Percentiles rank a stretch among this genome's conserved stretches.
Conservation (phyloP, 2,888 invertebrate species). For the Pyrgus malvae region DNA sequence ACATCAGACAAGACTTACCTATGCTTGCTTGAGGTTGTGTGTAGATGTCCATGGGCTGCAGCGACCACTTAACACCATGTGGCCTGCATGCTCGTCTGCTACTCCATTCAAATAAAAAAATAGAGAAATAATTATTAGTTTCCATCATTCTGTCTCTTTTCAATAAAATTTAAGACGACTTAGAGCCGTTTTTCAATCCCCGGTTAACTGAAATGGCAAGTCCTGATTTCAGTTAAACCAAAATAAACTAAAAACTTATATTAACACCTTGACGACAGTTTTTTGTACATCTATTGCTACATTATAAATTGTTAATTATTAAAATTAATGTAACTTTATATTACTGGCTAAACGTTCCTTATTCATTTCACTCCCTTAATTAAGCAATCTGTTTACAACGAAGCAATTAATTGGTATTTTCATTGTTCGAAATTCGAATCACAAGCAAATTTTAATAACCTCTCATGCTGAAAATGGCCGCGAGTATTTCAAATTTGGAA, state of each 20-base stretch:
- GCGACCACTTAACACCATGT: too few species aligned
- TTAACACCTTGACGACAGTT: neutral
- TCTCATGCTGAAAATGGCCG: slow-evolving; percentile 46
- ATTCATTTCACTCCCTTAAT: slow-evolving; percentile 78
- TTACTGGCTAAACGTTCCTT: slow-evolving; percentile 70
- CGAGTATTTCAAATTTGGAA: slow-evolving; percentile 46
- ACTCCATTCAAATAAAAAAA: too few species aligned
- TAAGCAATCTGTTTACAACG: slow-evolving; percentile 81
- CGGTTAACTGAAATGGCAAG: too few species aligned
- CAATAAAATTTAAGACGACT: too few species aligned
- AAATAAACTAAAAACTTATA: neutral
- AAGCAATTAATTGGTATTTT: slow-evolving; percentile 77
- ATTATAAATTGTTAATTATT: slow-evolving; percentile 70
- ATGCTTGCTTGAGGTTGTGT: too few species aligned
- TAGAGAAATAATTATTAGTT: too few species aligned
- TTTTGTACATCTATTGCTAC: neutral
- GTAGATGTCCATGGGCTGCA: too few species aligned
- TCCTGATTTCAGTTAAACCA: too few species aligned
- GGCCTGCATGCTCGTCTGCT: too few species aligned
- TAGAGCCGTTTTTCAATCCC: too few species aligned
- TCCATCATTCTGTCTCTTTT: too few species aligned
- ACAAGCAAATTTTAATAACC: slow-evolving; percentile 59
- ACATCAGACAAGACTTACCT: too few species aligned
- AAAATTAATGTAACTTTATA: slow-evolving; percentile 77
- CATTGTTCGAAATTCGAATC: slow-evolving; percentile 66